Percentiles rank a stretch among this genome's conserved stretches.
Evolutionary conservation across 1,140 invertebrate genomes (phyloP).

Genomic region (Caenorhabditis latens): DNA sequence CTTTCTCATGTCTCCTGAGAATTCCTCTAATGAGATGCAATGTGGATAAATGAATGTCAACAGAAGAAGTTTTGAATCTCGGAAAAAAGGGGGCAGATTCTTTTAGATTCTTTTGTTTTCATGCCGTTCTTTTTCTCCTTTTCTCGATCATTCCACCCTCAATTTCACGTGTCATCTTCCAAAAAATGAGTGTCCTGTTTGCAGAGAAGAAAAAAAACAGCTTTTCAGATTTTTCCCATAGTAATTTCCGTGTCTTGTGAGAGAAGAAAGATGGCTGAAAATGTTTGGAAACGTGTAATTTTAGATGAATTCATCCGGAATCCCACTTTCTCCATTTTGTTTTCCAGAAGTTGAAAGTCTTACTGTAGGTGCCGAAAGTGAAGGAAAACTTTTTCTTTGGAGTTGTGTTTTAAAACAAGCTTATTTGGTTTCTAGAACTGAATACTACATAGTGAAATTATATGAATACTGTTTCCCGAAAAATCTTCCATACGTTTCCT

Average conservation of each 20-base stretch:
- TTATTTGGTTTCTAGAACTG: too few relatives aligned
- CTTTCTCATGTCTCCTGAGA: slow-evolving; percentile 18
- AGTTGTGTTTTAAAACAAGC: too few relatives aligned
- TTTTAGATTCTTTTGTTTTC: neutral
- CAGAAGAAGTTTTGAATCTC: slow-evolving; percentile 45
- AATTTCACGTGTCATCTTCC: slow-evolving; percentile 47
- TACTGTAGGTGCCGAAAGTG: neutral
- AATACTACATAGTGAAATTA: too few relatives aligned
- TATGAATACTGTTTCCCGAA: too few relatives aligned
- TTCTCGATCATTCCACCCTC: neutral
- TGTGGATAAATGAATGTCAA: slow-evolving; percentile 50
- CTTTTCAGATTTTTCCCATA: slow-evolving; percentile 28
- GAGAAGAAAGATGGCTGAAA: neutral
- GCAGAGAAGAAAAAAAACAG: slow-evolving; percentile 20
- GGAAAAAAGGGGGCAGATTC: neutral
- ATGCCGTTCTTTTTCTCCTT: neutral
- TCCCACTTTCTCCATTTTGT: neutral
- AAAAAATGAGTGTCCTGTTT: slow-evolving; percentile 35
- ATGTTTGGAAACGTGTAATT: slow-evolving; percentile 12
- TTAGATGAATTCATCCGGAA: neutral
- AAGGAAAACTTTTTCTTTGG: too few relatives aligned
- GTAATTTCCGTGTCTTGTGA: slow-evolving; percentile 17
- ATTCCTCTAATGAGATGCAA: slow-evolving; percentile 30
- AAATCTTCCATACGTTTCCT: too few relatives aligned
- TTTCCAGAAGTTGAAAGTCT: neutral